Conservation (phyloP, 1,140 invertebrate species). For the Drosophila bipectinata region DNA sequence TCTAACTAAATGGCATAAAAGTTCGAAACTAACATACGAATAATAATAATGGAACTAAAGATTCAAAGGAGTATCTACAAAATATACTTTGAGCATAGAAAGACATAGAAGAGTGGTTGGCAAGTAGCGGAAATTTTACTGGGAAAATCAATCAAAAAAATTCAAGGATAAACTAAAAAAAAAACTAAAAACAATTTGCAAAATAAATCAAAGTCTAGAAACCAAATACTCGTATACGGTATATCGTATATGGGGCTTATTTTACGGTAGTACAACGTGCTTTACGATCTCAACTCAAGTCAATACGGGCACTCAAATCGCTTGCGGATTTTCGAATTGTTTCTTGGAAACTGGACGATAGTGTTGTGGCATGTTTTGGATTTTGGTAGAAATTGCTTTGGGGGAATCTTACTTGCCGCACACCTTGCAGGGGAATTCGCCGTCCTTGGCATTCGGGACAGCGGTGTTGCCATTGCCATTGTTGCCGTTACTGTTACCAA, state of each 20-base stretch:
- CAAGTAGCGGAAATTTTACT: constrained; percentile 10
- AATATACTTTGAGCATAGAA: constrained; percentile 31
- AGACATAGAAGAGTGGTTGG: constrained; percentile 10
- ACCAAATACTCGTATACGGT: constrained; percentile 38
- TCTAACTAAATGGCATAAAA: constrained; percentile 62
- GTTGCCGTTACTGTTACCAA: constrained; percentile 4
- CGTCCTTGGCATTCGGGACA: constrained; percentile 73
- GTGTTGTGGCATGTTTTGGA: constrained; percentile 31
- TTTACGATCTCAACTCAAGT: constrained; percentile 80
- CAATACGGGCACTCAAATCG: constrained; percentile 78
- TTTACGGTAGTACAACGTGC: constrained; percentile 79
- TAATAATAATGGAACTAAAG: constrained; percentile 17
- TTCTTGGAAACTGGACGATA: constrained; percentile 5
- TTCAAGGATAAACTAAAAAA: constrained; percentile 8
- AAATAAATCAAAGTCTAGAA: constrained; percentile 27
- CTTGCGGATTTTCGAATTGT: constrained; percentile 42
- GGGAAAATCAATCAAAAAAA: constrained; percentile 12
- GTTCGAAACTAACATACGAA: constrained; percentile 29
- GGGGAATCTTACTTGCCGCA: constrained; percentile 97
- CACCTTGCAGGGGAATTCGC: constrained; percentile 96
- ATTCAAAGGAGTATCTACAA: constrained; percentile 42
- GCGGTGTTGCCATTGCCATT: constrained; percentile 12
- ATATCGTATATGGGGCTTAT: constrained; percentile 28
- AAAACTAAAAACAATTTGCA: neutral
- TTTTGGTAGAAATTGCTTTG: constrained; percentile 58